Conservation (phyloP, 2,113 vertebrate species). For the Saccopteryx bilineata region DNA sequence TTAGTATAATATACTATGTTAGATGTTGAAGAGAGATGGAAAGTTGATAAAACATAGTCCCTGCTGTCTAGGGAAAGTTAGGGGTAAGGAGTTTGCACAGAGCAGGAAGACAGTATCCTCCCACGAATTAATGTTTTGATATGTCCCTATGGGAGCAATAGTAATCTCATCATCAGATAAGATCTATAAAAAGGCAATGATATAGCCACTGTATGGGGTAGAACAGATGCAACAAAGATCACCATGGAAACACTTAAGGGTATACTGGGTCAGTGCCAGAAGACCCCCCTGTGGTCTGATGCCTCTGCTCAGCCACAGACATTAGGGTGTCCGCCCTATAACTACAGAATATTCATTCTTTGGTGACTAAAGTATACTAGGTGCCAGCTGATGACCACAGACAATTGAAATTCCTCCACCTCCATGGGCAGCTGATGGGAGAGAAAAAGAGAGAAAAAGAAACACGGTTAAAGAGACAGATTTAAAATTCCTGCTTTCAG, state of each 20-base stretch:
- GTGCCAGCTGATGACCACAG: background rate
- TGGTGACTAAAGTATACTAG: background rate
- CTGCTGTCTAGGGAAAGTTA: background rate
- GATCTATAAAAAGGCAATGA: conserved; percentile 50
- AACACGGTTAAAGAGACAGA: background rate
- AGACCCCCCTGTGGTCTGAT: background rate
- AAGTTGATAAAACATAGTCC: conserved; percentile 22
- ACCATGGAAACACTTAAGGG: background rate
- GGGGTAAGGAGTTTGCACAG: background rate
- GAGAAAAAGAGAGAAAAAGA: background rate
- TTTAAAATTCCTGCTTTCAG: background rate
- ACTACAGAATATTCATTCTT: conserved; percentile 14
- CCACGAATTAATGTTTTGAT: conserved; percentile 60
- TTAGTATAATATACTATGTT: conserved; percentile 19
- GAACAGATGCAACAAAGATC: conserved; percentile 39
- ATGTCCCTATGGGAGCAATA: conserved; percentile 30
- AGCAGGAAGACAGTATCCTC: background rate
- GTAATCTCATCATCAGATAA: conserved; percentile 66
- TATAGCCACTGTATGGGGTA: background rate
- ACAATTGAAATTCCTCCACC: background rate
- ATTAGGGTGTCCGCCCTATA: background rate
- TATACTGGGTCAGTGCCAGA: background rate
- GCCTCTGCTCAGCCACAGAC: conserved; percentile 1
- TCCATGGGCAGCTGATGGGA: background rate
- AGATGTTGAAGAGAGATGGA: background rate